These are phyloP conservation scores for Berghia stephanieae DNA, from an alignment of 1,140 invertebrate genomes.

Conservation along the genomic window DNA sequence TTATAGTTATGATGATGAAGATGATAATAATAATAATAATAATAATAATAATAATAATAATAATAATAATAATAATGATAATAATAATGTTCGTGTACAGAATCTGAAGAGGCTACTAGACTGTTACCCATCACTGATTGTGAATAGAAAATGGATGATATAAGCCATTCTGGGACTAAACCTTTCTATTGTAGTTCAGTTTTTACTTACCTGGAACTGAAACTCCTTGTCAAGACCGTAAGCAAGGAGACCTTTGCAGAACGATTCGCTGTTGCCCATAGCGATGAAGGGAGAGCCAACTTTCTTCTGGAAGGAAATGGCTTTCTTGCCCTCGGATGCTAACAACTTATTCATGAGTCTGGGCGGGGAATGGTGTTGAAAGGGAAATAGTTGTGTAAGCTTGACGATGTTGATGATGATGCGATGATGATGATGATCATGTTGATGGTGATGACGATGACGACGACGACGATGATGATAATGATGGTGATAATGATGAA, in stretches of 20 bases:
- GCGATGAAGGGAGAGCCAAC: slow-evolving; percentile 53
- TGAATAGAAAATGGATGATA: no score
- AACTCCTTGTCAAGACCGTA: slow-evolving; percentile 58
- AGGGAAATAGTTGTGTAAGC: background rate
- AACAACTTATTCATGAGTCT: slow-evolving; percentile 56
- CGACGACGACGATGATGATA: no score
- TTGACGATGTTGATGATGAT: no score
- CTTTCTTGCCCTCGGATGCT: slow-evolving; percentile 42
- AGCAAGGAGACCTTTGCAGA: slow-evolving; percentile 56
- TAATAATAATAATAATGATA: background rate
- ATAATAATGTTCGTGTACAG: no score
- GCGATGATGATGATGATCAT: no score
- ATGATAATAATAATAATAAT: background rate
- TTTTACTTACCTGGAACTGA: slow-evolving; percentile 21
- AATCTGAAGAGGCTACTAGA: no score
- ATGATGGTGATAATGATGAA: no score
- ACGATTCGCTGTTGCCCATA: slow-evolving; percentile 57
- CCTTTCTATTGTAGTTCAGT: no score
- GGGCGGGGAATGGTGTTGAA: no score
- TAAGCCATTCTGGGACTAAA: no score
- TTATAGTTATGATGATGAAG: background rate
- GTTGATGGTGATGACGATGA: no score
- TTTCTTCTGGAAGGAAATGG: slow-evolving; percentile 54
- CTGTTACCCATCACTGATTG: no score
- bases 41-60: background rate